A percentile compares a stretch with the other conserved stretches of the same genome.
Evolutionary conservation across 2,113 vertebrate genomes (phyloP).

Genomic region (Carassius auratus): DNA sequence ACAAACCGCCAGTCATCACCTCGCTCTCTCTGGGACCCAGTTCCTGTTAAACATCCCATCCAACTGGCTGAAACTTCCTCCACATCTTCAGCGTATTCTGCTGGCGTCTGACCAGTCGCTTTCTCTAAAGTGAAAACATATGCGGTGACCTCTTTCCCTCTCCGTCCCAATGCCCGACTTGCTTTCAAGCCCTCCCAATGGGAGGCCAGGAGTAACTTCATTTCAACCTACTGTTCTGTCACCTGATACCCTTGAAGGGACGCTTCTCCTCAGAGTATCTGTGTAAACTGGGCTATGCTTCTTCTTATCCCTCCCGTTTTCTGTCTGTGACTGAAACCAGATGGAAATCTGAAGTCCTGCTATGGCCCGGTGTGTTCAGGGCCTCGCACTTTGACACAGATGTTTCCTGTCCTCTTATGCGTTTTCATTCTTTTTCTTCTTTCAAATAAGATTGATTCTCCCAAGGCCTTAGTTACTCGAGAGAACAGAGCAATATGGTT

Average conservation of each 20-base stretch:
- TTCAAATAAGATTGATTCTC: conserved; percentile 58
- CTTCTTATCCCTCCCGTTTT: conserved; percentile 8
- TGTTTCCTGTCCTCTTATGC: conserved; percentile 62
- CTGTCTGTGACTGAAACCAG: conserved; percentile 52
- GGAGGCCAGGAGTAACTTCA: conserved; percentile 15
- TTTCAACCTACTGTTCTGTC: conserved; percentile 51
- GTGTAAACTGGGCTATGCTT: conserved; percentile 39
- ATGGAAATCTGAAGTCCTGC: conserved; percentile 46
- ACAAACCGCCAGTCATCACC: conserved; percentile 40
- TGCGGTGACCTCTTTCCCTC: neutral
- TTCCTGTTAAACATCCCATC: neutral
- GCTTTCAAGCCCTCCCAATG: conserved; percentile 38
- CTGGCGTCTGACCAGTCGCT: neutral
- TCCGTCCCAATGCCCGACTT: neutral
- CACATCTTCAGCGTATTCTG: neutral
- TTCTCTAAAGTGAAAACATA: conserved; percentile 23
- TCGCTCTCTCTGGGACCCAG: neutral
- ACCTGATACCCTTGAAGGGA: conserved; percentile 69
- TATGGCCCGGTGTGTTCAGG: conserved; percentile 48
- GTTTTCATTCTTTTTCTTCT: conserved; percentile 58
- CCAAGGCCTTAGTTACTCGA: neutral
- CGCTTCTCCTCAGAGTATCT: conserved; percentile 42
- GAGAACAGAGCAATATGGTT: neutral
- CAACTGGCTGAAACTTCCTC: conserved; percentile 6
- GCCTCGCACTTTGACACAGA: conserved; percentile 59